Percentiles rank a stretch among this genome's conserved stretches.
phyloP scores from a whole-genome alignment of 2,888 invertebrate genomes.

The Tenthredo notha region DNA sequence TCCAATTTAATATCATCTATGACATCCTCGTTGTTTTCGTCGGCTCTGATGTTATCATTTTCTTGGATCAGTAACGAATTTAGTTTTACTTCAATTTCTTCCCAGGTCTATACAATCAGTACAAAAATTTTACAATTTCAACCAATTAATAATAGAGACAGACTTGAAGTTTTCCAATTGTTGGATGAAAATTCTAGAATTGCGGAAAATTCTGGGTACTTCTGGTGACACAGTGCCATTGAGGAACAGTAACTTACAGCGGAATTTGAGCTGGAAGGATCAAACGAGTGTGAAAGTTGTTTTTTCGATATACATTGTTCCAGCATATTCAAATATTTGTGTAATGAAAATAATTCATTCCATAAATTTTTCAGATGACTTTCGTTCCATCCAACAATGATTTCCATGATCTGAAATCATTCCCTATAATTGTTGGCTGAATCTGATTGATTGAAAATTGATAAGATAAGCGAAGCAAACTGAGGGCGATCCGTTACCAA shows the following conservation, averaged over 20 bases:
- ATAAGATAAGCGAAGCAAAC: background rate
- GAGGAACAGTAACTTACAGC: slow-evolving; percentile 8
- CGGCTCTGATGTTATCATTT: slow-evolving; percentile 10
- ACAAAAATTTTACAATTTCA: background rate
- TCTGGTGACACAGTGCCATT: background rate
- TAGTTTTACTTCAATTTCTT: slow-evolving; percentile 59
- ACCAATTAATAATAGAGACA: background rate
- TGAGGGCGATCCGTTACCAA: slow-evolving; percentile 57
- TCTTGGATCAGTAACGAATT: slow-evolving; percentile 62
- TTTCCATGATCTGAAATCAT: slow-evolving; percentile 61
- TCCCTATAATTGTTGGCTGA: background rate
- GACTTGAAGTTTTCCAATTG: background rate
- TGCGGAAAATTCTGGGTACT: background rate
- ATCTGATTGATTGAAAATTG: background rate
- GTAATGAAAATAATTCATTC: slow-evolving; percentile 64
- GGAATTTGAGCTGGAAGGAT: slow-evolving; percentile 50
- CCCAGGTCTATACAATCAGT: slow-evolving; percentile 54
- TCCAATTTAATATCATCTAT: slow-evolving; percentile 60
- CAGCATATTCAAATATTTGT: slow-evolving; percentile 60
- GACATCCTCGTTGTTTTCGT: slow-evolving; percentile 53
- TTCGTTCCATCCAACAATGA: slow-evolving; percentile 62
- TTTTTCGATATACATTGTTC: background rate
- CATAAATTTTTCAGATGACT: slow-evolving; percentile 64
- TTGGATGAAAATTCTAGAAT: background rate
- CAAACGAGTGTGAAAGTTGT: background rate